These are phyloP conservation scores for Julus scandinavius DNA, from an alignment of 2,888 invertebrate species.

Conservation along the genomic window DNA sequence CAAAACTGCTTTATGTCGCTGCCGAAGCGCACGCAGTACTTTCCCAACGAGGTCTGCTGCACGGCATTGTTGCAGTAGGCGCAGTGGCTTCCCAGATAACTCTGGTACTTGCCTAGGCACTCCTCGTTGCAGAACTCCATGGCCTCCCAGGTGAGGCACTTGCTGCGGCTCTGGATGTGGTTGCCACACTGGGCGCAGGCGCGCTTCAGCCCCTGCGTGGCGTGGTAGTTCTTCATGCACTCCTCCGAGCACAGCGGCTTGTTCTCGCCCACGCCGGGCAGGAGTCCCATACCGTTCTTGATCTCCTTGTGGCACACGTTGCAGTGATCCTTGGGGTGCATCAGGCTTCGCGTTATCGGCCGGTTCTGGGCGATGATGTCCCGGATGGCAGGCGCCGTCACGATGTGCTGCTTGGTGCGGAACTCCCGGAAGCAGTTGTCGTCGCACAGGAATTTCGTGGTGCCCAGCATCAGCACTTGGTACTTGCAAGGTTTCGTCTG, in stretches of 20 bases:
- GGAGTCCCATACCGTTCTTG: conserved; percentile 58
- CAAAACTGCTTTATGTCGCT: conserved; percentile 94
- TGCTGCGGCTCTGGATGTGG: conserved; percentile 58
- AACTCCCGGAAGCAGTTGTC: conserved; percentile 65
- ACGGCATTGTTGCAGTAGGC: conserved; percentile 83
- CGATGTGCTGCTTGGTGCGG: conserved; percentile 60
- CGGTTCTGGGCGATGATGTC: conserved; percentile 55
- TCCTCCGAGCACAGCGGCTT: conserved; percentile 61
- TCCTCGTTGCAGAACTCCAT: conserved; percentile 93
- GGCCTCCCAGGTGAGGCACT: conserved; percentile 79
- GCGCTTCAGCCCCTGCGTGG: conserved; percentile 58
- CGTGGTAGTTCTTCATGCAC: conserved; percentile 60
- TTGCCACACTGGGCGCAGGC: conserved; percentile 60
- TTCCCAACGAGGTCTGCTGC: conserved; percentile 82
- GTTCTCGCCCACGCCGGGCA: conserved; percentile 59
- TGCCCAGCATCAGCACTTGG: conserved; percentile 66
- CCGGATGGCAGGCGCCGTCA: conserved; percentile 23
- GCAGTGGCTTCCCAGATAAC: conserved; percentile 79
- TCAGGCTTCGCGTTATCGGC: conserved; percentile 57
- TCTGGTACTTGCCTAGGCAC: conserved; percentile 84
- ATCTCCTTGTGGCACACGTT: conserved; percentile 59
- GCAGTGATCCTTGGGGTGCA: conserved; percentile 58
- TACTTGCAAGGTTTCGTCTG: conserved; percentile 65
- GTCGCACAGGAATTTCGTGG: conserved; percentile 65
- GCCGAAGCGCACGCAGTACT: conserved; percentile 92